Base-by-base conservation (phyloP, 2,888 invertebrate genomes). In the Lepidocyrtinus sp. region DNA sequence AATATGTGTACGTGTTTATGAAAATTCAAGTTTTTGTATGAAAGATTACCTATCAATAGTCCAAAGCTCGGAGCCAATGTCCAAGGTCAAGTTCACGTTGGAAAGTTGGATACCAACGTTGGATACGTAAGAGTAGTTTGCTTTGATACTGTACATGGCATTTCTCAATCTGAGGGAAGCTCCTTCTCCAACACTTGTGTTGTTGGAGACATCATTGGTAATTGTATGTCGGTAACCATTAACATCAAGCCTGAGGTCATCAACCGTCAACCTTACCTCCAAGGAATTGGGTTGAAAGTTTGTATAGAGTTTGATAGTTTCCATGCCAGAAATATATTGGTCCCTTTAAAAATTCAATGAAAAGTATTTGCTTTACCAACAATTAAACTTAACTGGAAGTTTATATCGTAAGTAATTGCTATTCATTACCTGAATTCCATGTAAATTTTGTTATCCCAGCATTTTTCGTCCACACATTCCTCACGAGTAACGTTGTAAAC, bases 391-490 rank as follows among this genome's bases (percentile, higher is more conserved):
- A 36, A 36, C 5, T 36, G 36, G n/a, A 3, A n/a, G 5, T 55
- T 46, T 75, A n/a, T n/a, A n/a, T n/a, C n/a, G n/a, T n/a, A n/a
- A n/a, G n/a, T n/a, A n/a, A n/a, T n/a, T n/a, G n/a, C n/a, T n/a
- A n/a, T n/a, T n/a, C n/a, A n/a, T n/a, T n/a, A 75, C 75, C 27
- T 69, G 27, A 69, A 36, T 26, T 75, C 75, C 46, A 75, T 25
- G 22, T 63, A 63, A 22, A 69, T 36, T 2, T 75, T 27, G 36
- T 46, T 62, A 9, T 50, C 63, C 22, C 75, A 75, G 1, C 22
- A 15, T n/a, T 5, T 55, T 12, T 2, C 21, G 17, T 17, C n/a
- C n/a, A 17, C 59, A 27, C 75, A 75, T 12, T 1, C 19, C 0
- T 63, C 50, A 1, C 68, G 67, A 0, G 62, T 46, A 12, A 19